Evolutionary conservation across 2,113 vertebrate genomes (phyloP), one percentile per base, ranked within the genome.

Genomic region (Chloropsis hardwickii): DNA sequence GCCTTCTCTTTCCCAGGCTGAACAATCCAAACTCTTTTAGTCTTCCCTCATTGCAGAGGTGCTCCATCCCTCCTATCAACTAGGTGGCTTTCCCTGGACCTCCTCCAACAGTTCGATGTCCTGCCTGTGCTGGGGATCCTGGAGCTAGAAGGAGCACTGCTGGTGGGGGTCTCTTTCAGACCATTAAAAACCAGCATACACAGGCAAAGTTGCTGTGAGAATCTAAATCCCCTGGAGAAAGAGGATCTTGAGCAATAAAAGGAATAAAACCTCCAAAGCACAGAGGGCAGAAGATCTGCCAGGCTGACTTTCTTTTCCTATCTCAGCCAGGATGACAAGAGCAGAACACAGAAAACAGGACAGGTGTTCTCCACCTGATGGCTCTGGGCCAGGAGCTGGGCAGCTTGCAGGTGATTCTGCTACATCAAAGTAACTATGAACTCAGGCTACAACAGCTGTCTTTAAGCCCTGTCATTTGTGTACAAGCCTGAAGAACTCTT

Each of bases 381-480:
- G 96, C 94, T 87, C 92, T 51, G 4, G 21, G 96, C 95, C 97
- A 98, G 86, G 40, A 94, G 81, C 58, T 28, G 39, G 94, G 94
- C 97, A 97, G 97, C 96, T 96, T 97, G 96, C 92, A 96, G 90
- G 88, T 95, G 96, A 96, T 92, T 72, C 65, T 67, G 66, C 57
- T 50, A 97, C 93, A 97, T 95, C 97, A 97, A 97, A 98, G 95
- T 37, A 88, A 67, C 69, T 77, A 58, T 77, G 89, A 97, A 96
- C 90, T 95, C 86, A 40, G 91, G 91, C 90, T 56, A 40, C 47
- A 94, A 73, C 88, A 98, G 97, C 95, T 97, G 98, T 81, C 17
- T 10, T 79, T 40, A 90, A 93, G 95, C 94, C 57, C 67, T 35
- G 48, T 64, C 79, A 62, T 40, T 93, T 88, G 69, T 91, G 57